These are phyloP conservation scores for Calyptomena viridis DNA, from an alignment of 2,113 vertebrate genomes.

Conservation along the genomic window DNA sequence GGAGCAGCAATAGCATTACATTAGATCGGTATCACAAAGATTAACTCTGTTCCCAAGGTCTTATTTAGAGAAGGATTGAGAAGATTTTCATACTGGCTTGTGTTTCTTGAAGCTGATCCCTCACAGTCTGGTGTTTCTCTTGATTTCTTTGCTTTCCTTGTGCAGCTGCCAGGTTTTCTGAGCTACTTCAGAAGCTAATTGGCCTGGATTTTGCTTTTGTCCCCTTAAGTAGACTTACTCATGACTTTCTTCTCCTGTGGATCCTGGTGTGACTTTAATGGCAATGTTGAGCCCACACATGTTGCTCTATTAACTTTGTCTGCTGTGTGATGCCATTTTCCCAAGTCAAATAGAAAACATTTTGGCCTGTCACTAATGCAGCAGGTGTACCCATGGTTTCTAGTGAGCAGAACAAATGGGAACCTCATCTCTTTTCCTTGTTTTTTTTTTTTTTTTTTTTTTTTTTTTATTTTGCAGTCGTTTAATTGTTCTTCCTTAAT, in stretches of 20 bases:
- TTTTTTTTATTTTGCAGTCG: background rate
- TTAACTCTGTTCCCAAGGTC: background rate
- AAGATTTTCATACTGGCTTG: background rate
- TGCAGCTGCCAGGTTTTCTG: slow-evolving; percentile 9
- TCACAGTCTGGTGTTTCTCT: background rate
- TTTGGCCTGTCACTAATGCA: background rate
- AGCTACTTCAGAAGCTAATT: background rate
- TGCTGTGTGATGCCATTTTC: background rate
- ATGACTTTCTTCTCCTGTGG: background rate
- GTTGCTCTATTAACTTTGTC: background rate
- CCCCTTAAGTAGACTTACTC: background rate
- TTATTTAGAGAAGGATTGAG: background rate
- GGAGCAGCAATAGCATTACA: background rate
- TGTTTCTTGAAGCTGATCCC: background rate
- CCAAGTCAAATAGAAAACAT: background rate
- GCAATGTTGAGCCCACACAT: background rate
- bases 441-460: background rate
- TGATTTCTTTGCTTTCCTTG: background rate
- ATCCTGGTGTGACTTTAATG: background rate
- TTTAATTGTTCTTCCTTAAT: background rate
- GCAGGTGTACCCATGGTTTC: background rate
- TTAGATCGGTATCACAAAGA: background rate
- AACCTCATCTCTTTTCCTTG: background rate
- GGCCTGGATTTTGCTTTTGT: background rate
- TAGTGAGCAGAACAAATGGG: background rate